phyloP scores from a whole-genome alignment of 2,113 vertebrate genomes.

The Thunnus thynnus region DNA sequence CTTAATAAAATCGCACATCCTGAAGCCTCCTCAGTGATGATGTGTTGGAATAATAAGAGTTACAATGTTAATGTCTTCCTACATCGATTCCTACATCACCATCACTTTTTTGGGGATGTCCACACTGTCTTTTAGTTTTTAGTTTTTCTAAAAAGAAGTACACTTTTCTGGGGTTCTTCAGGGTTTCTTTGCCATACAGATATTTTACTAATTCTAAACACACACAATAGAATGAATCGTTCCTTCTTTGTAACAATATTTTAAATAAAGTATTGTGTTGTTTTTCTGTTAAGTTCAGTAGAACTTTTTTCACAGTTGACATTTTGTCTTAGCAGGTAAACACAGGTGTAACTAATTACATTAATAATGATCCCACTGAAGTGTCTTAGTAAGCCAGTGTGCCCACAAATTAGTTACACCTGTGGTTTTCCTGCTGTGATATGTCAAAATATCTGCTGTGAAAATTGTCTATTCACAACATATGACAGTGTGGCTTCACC shows the following conservation, averaged over 20 bases:
- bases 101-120: no score
- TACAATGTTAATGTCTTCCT: background rate
- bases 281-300: background rate
- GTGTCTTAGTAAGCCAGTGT: background rate
- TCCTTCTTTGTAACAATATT: no score
- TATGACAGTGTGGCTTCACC: background rate
- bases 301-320: background rate
- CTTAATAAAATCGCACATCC: slow-evolving; percentile 79
- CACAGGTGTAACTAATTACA: background rate
- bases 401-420: background rate
- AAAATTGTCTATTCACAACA: background rate
- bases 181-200: no score
- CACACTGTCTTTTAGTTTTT: no score
- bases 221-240: no score
- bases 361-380: background rate
- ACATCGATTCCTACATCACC: no score
- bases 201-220: no score
- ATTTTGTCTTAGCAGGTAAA: background rate
- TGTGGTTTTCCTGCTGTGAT: background rate
- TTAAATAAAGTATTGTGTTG: background rate
- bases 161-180: no score
- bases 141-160: no score
- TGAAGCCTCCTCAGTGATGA: slow-evolving; percentile 40
- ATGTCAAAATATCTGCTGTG: background rate
- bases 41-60: slow-evolving; percentile 21